A percentile compares a stretch with the other conserved stretches of the same genome.
These are phyloP conservation scores for Morone chrysops DNA, from an alignment of 2,113 vertebrate species.

Conservation along the genomic window DNA sequence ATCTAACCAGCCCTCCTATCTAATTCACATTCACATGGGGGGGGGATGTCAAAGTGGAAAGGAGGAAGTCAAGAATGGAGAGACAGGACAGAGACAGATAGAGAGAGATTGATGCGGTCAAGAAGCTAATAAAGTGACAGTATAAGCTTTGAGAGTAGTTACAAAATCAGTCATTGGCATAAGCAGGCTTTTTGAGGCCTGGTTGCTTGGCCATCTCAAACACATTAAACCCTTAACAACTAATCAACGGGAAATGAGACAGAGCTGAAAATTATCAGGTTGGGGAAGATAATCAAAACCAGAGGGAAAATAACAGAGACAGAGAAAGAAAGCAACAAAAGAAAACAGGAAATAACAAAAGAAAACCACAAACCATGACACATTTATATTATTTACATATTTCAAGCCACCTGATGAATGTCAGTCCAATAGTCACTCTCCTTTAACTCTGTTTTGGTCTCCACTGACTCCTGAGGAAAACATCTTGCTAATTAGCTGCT, in stretches of 20 bases:
- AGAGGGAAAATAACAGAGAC: too few species aligned
- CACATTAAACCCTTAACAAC: too few species aligned
- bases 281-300: too few species aligned
- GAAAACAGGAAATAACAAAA: neutral
- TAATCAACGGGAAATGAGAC: too few species aligned
- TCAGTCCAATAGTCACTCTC: neutral
- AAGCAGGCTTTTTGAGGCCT: too few species aligned
- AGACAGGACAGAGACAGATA: conserved; percentile 10
- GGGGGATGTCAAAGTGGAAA: conserved; percentile 31
- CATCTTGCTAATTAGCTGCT: neutral
- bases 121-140: conserved; percentile 54
- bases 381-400: neutral
- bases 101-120: conserved; percentile 39
- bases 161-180: too few species aligned
- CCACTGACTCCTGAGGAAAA: neutral
- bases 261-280: too few species aligned
- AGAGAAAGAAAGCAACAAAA: neutral
- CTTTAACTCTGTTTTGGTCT: neutral
- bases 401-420: neutral
- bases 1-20: conserved; percentile 47
- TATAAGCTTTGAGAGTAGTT: too few species aligned
- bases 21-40: conserved; percentile 41
- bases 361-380: too few species aligned
- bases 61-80: conserved; percentile 13
- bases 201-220: too few species aligned